phyloP scores from a whole-genome alignment of 2,113 vertebrate genomes.

The Beaufortia kweichowensis region DNA sequence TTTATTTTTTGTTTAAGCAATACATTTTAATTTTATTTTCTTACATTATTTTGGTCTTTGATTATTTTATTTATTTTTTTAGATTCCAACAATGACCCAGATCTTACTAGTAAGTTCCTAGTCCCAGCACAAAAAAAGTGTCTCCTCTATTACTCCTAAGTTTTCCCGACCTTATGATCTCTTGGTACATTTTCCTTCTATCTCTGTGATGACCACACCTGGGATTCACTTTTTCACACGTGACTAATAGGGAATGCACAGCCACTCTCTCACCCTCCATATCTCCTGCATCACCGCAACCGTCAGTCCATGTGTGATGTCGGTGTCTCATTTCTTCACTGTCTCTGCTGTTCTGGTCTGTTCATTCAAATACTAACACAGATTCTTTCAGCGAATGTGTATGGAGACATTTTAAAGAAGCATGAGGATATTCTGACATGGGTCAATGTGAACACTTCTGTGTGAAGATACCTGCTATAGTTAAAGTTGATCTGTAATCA shows the following conservation, averaged over 20 bases:
- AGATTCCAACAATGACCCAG: conserved; percentile 22
- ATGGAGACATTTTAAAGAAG: background rate
- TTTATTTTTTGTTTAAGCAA: conserved; percentile 37
- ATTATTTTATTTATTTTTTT: conserved; percentile 19
- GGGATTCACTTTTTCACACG: conserved; percentile 3
- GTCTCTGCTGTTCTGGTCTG: conserved; percentile 5
- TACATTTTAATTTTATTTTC: conserved; percentile 18
- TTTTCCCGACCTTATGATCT: conserved; percentile 10
- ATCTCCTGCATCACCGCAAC: conserved; percentile 16
- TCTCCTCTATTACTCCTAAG: conserved; percentile 10
- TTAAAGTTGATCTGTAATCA: background rate
- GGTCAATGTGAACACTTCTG: background rate
- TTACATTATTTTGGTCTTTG: conserved; percentile 19
- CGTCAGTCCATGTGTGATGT: conserved; percentile 10
- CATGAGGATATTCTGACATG: conserved; percentile 2
- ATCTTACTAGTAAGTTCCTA: conserved; percentile 32
- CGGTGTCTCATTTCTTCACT: conserved; percentile 1
- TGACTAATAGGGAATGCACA: conserved; percentile 16
- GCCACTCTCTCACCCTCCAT: conserved; percentile 31
- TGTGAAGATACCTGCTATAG: no score
- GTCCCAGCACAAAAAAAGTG: conserved; percentile 27
- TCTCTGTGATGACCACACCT: conserved; percentile 27
- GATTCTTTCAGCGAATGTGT: conserved; percentile 17
- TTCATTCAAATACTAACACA: conserved; percentile 27
- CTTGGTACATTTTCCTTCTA: conserved; percentile 22